Evolutionary conservation across 2,113 vertebrate species (phyloP).

Genomic region (Orcinus orca): DNA sequence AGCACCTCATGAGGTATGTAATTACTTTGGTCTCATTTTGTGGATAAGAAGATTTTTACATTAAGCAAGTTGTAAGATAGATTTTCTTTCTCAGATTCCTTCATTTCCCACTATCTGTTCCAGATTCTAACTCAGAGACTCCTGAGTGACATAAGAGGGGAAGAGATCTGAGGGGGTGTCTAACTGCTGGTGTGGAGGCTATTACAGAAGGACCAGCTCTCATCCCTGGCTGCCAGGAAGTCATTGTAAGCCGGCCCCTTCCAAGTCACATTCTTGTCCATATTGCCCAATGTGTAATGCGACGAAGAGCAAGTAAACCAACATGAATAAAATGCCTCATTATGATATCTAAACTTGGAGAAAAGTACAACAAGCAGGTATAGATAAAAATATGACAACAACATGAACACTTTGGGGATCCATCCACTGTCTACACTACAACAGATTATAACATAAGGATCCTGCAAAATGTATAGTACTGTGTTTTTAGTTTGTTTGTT

Average conservation of each 20-base stretch:
- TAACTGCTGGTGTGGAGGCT: background rate
- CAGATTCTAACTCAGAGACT: background rate
- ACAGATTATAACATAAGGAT: background rate
- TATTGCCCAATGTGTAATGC: background rate
- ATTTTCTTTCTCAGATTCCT: background rate
- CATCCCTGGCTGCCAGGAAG: background rate
- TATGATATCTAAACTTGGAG: background rate
- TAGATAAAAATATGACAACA: background rate
- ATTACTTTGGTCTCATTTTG: background rate
- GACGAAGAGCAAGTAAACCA: background rate
- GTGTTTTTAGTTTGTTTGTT: too few species aligned
- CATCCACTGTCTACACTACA: background rate
- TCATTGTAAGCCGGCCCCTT: background rate
- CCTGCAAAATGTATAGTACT: background rate
- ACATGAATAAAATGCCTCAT: background rate
- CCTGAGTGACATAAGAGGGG: rapidly evolving
- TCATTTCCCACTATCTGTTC: background rate
- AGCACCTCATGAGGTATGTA: background rate
- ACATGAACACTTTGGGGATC: background rate
- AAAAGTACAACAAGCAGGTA: background rate
- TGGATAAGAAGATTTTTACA: background rate
- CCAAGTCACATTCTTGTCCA: too few species aligned
- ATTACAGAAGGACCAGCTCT: background rate
- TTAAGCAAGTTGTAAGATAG: background rate
- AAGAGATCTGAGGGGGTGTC: background rate